Percentiles rank a stretch among this genome's conserved stretches.
These are phyloP conservation scores for Prunella strophiata DNA, from an alignment of 2,797 vertebrate species.

Conservation along the genomic window DNA sequence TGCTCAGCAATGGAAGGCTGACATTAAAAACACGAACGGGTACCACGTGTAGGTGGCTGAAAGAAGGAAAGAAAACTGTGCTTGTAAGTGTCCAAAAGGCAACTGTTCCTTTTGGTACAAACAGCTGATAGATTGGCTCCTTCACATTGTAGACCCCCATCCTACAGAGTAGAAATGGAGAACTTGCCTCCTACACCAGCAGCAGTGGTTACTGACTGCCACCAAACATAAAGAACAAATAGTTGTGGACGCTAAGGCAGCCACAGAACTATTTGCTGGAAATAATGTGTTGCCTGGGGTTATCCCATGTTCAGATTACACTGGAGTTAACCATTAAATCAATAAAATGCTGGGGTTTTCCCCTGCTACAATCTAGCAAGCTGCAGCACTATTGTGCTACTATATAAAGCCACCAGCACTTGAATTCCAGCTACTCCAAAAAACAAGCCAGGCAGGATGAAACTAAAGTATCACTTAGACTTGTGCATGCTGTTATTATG, in stretches of 20 bases:
- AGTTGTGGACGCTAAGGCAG: not conserved
- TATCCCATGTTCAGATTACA: not conserved
- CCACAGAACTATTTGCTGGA: not conserved
- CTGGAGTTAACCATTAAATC: not conserved
- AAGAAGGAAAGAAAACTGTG: not conserved
- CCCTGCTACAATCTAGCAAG: not conserved
- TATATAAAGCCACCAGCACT: not conserved
- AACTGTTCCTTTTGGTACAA: not conserved
- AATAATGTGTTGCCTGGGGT: not conserved
- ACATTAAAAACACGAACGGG: not conserved
- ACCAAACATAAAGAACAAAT: not conserved
- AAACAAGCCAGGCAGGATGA: not conserved
- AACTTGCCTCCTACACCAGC: not conserved
- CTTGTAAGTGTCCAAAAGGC: not conserved
- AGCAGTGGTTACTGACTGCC: not conserved
- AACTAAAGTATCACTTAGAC: not conserved
- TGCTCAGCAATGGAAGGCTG: not conserved
- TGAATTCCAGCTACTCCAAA: not conserved
- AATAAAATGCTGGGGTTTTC: not conserved
- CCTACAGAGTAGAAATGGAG: not conserved
- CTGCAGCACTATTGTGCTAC: not conserved
- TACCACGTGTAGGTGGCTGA: not conserved
- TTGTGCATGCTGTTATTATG: not conserved
- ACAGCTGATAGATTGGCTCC: not conserved
- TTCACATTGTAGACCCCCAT: not conserved